These are phyloP conservation scores for Protophormia terraenovae DNA, from an alignment of 2,888 invertebrate species.

Conservation along the genomic window DNA sequence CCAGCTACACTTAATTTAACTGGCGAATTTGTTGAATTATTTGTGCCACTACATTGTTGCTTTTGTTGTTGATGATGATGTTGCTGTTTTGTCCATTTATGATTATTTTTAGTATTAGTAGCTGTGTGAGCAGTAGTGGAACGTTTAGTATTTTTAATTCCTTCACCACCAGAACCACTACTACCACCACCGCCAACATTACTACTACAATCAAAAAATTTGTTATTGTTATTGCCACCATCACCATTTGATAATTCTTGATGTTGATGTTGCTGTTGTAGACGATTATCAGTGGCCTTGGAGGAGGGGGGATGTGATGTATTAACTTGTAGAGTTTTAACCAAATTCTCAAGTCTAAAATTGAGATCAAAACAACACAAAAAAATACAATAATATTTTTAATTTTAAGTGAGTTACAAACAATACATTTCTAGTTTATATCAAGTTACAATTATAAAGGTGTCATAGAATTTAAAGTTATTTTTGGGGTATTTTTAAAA, in stretches of 20 bases:
- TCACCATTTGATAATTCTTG: conserved; percentile 70
- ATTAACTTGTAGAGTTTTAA: conserved; percentile 78
- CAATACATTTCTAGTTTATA: not conserved
- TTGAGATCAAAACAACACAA: conserved; percentile 71
- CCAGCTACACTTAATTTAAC: conserved; percentile 79
- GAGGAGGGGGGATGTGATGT: conserved; percentile 70
- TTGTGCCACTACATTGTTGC: conserved; percentile 37
- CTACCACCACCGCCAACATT: conserved; percentile 58
- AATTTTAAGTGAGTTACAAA: conserved; percentile 23
- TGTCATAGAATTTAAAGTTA: not conserved
- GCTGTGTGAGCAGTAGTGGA: conserved; percentile 35
- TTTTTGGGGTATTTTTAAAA: too few relatives aligned
- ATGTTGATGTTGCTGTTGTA: conserved; percentile 62
- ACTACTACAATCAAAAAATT: conserved; percentile 57
- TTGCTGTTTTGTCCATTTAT: conserved; percentile 55
- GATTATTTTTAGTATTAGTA: conserved; percentile 40
- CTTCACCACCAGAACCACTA: conserved; percentile 67
- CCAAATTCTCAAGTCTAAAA: conserved; percentile 81
- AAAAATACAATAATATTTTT: conserved; percentile 57
- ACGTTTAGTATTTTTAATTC: conserved; percentile 67
- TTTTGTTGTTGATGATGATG: conserved; percentile 61
- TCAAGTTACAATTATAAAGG: conserved; percentile 18
- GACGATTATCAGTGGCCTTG: conserved; percentile 33
- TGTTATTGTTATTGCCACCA: conserved; percentile 67
- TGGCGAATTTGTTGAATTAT: conserved; percentile 62